Evolutionary conservation across 2,113 vertebrate genomes (phyloP).

Genomic region (Coptodon bakossiorum): DNA sequence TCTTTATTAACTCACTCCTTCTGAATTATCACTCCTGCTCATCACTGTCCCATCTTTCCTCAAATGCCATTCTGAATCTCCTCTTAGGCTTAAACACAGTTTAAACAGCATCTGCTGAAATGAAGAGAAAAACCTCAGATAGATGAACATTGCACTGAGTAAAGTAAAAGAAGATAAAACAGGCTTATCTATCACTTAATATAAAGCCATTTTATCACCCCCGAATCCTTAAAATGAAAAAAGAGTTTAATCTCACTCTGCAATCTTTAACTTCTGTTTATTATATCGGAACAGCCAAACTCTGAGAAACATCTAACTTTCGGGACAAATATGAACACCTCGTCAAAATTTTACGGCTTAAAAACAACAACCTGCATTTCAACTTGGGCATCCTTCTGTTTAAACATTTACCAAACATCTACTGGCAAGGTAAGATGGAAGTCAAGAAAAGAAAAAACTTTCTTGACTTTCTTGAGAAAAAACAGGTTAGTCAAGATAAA

Average conservation of each 20-base stretch:
- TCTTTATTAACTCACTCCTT: neutral
- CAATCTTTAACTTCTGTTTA: neutral
- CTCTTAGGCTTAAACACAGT: conserved; percentile 4
- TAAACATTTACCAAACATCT: conserved; percentile 35
- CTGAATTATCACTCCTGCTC: neutral
- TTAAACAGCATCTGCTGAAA: conserved; percentile 44
- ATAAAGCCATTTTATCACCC: neutral
- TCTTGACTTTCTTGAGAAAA: neutral
- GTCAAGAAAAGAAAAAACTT: neutral
- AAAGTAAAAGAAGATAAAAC: neutral
- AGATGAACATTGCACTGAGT: neutral
- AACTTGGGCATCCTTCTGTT: neutral
- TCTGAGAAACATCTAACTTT: neutral
- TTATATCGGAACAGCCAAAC: neutral
- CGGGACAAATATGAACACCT: neutral
- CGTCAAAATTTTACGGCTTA: neutral
- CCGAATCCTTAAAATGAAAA: neutral
- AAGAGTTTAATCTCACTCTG: neutral
- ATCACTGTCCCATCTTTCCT: neutral
- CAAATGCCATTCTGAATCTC: neutral
- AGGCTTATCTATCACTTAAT: neutral
- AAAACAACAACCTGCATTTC: neutral
- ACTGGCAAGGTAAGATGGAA: neutral
- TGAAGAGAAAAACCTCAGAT: conserved; percentile 6
- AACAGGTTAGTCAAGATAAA: neutral